Evolutionary conservation across 1,140 invertebrate species (phyloP), one percentile per base, ranked within the genome.

Genomic region (Homarus americanus): DNA sequence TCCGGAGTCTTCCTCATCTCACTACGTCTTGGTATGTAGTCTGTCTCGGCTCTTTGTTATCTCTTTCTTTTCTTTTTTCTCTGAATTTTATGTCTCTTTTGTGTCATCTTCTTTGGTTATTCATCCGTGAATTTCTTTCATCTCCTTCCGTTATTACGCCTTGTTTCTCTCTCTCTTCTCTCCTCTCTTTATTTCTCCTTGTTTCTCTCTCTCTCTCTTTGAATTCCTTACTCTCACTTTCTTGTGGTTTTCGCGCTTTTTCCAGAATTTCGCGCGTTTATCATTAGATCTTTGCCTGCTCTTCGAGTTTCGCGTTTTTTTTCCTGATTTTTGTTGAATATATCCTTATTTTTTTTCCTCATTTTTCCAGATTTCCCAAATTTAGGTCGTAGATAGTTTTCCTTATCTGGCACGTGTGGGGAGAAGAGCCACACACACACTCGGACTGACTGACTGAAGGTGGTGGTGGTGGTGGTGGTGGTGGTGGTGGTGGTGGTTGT

Each of bases 391-490:
- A n/a, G n/a, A n/a, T n/a, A n/a, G n/a, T n/a, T n/a, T n/a, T n/a
- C n/a, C n/a, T n/a, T n/a, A n/a, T n/a, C n/a, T n/a, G n/a, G n/a
- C n/a, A n/a, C n/a, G n/a, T n/a, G n/a, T n/a, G n/a, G n/a, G n/a
- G n/a, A n/a, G n/a, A n/a, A 82, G 40, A 53, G 41, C n/a, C 10
- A 53, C 20, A 9, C n/a, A 63, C 28, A 28, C 10, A 28, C 72
- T 12, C 10, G 12, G 72, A 34, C 38, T 78, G 32, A 38, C 34
- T 36, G 32, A 10, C 28, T 78, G 38, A 78, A 5, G 38, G 38
- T 79, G n/a, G n/a, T 79, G 20, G 44, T 80, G 28, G 44, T 44
- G 28, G 78, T 80, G 28, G 44, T 80, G 28, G 44, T 80, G 28
- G 44, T 49, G 28, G 44, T 53, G 28, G 44, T 53, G 28, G 44